Percentiles rank a stretch among this genome's conserved stretches.
phyloP scores from a whole-genome alignment of 2,797 vertebrate genomes.

The Limosa lapponica region DNA sequence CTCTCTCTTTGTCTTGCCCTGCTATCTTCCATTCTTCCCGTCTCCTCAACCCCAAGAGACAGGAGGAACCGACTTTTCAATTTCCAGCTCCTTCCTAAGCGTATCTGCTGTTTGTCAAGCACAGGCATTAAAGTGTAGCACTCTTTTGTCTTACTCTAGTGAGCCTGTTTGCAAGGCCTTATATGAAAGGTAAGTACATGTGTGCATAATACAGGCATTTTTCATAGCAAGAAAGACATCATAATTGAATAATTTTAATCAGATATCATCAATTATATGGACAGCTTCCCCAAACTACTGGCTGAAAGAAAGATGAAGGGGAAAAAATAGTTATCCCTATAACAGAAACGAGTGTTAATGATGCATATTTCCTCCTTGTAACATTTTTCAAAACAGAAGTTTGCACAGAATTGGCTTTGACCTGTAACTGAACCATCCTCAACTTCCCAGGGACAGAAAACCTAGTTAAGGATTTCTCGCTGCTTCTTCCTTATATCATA shows the following conservation, averaged over 20 bases:
- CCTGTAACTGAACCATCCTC: constrained; percentile 32
- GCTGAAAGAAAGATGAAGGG: constrained; percentile 46
- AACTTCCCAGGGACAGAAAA: constrained; percentile 20
- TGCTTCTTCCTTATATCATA: not conserved
- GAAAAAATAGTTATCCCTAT: not conserved
- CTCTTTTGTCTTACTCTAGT: not conserved
- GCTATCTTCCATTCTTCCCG: not conserved
- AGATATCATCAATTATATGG: constrained; percentile 49
- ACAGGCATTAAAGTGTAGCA: not conserved
- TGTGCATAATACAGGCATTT: constrained; percentile 25
- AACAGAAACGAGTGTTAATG: constrained; percentile 35
- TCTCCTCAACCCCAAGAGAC: not conserved
- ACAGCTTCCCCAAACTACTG: constrained; percentile 37
- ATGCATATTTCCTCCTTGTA: constrained; percentile 42
- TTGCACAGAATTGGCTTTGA: constrained; percentile 25
- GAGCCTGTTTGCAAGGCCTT: not conserved
- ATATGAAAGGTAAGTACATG: constrained; percentile 16
- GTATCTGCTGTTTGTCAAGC: constrained; percentile 49
- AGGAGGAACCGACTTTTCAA: constrained; percentile 17
- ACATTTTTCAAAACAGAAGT: constrained; percentile 46
- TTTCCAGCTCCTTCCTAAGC: constrained; percentile 41
- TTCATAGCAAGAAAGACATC: constrained; percentile 27
- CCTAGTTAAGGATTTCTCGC: not conserved
- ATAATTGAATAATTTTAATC: constrained; percentile 59
- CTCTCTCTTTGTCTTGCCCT: not conserved